phyloP scores from a whole-genome alignment of 2,113 vertebrate species.

The Pitta sordida region DNA sequence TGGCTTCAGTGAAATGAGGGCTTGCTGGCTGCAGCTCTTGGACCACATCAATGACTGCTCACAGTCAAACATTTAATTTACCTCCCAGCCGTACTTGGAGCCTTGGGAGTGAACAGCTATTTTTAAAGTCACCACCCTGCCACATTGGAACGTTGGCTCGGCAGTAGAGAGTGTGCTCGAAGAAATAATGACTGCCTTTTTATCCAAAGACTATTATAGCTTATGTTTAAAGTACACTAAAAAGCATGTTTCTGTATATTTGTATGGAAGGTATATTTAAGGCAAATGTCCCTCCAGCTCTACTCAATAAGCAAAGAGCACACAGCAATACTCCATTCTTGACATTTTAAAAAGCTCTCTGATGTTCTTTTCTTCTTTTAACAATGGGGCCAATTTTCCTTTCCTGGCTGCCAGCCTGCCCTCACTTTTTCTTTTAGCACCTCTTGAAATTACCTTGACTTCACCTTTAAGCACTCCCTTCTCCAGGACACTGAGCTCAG shows the following conservation, averaged over 20 bases:
- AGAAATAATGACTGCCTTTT: constrained; percentile 61
- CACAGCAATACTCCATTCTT: constrained; percentile 25
- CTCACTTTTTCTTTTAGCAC: background rate
- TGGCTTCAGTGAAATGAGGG: background rate
- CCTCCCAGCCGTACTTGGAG: constrained; percentile 2
- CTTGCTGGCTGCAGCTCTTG: constrained; percentile 3
- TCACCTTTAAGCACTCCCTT: background rate
- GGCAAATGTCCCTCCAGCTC: constrained; percentile 26
- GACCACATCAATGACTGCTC: constrained; percentile 33
- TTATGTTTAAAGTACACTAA: constrained; percentile 48
- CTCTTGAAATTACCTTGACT: constrained; percentile 32
- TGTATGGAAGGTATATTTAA: constrained; percentile 34
- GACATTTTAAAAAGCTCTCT: constrained; percentile 50
- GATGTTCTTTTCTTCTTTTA: constrained; percentile 44
- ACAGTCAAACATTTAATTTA: constrained; percentile 45
- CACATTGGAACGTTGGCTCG: constrained; percentile 23
- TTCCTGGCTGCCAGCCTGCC: background rate
- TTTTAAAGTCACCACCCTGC: constrained; percentile 50
- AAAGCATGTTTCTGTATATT: constrained; percentile 51
- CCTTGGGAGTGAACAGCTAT: constrained; percentile 27
- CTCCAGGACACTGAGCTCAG: background rate
- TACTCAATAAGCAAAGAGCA: constrained; percentile 27
- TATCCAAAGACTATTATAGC: constrained; percentile 39
- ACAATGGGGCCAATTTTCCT: constrained; percentile 31
- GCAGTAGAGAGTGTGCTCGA: constrained; percentile 24